These are phyloP conservation scores for Beris morrisii DNA, from an alignment of 2,888 invertebrate species.

Conservation along the genomic window DNA sequence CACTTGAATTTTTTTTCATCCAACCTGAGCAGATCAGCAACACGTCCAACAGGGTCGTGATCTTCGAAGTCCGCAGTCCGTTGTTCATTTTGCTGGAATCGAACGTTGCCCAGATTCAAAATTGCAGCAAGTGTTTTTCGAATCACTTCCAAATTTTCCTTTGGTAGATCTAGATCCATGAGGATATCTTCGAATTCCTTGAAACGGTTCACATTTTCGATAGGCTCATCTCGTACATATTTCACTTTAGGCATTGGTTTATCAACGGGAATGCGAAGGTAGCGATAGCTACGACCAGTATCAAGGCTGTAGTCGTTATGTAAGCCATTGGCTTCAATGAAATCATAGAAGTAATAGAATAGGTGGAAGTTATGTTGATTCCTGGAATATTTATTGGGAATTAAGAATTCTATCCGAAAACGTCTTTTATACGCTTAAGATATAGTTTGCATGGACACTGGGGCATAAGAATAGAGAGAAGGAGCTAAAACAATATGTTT, in stretches of 20 bases:
- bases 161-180: constrained; percentile 69
- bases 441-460: too few relatives aligned
- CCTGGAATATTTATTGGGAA: constrained; percentile 66
- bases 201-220: constrained; percentile 66
- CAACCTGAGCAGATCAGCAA: constrained; percentile 73
- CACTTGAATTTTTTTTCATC: constrained; percentile 82
- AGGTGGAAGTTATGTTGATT: constrained; percentile 87
- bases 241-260: constrained; percentile 59
- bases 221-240: constrained; percentile 66
- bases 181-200: constrained; percentile 66
- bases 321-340: constrained; percentile 69
- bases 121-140: constrained; percentile 74
- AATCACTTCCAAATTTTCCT: constrained; percentile 70
- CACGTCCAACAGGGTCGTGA: constrained; percentile 68
- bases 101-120: constrained; percentile 75
- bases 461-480: too few relatives aligned
- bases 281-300: constrained; percentile 71
- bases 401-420: too few relatives aligned
- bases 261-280: constrained; percentile 67
- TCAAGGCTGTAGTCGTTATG: constrained; percentile 70
- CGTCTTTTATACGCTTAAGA: too few relatives aligned
- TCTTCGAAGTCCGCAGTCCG: constrained; percentile 72
- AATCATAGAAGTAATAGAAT: constrained; percentile 88
- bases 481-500: too few relatives aligned
- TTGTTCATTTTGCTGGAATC: constrained; percentile 69